Conservation (phyloP, 2,888 invertebrate species). For the Amphipoea lucens region DNA sequence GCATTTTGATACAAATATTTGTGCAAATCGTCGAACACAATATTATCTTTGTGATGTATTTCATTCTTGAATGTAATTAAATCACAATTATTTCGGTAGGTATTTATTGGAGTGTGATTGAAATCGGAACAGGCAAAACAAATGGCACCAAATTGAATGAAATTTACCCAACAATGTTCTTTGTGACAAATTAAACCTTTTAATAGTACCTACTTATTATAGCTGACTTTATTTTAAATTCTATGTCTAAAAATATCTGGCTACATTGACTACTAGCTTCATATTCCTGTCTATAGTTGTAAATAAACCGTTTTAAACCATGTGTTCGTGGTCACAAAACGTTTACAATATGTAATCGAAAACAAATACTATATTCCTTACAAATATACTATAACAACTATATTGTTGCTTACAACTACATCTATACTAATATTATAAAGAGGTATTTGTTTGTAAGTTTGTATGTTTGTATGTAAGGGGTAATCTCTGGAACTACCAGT, state of each 20-base stretch:
- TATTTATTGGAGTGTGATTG: conserved; percentile 4
- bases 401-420: no score
- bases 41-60: background rate
- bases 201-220: background rate
- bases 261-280: background rate
- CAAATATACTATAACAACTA: no score
- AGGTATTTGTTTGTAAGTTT: no score
- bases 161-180: background rate
- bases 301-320: background rate
- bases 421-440: no score
- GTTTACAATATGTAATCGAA: no score
- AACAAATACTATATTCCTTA: no score
- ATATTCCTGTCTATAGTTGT: background rate
- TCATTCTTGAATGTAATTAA: background rate
- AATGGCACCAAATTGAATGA: background rate
- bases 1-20: background rate
- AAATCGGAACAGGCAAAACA: background rate
- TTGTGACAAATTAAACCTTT: background rate
- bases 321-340: no score
- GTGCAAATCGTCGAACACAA: background rate
- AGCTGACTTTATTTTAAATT: background rate
- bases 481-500: no score
- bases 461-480: no score
- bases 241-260: background rate
- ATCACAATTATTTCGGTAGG: background rate